phyloP scores from a whole-genome alignment of 2,797 vertebrate genomes.

The Gadopsis marmoratus region DNA sequence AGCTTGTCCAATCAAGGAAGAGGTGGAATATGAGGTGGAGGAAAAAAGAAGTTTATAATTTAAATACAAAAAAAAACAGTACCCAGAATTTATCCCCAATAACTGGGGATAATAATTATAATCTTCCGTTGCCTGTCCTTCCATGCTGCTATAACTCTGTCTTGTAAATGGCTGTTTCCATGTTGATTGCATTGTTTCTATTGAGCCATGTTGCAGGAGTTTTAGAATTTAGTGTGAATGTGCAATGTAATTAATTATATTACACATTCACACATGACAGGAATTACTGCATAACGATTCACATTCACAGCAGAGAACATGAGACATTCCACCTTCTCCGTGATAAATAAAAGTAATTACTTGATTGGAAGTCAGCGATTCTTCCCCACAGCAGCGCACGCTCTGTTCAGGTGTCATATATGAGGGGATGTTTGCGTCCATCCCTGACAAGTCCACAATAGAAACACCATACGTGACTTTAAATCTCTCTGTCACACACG shows the following conservation, averaged over 20 bases:
- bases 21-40: conserved; percentile 43
- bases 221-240: conserved; percentile 17
- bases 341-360: conserved; percentile 47
- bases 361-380: conserved; percentile 24
- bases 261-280: too few relatives aligned
- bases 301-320: conserved; percentile 22
- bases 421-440: conserved; percentile 14
- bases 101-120: conserved; percentile 41
- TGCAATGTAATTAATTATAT: conserved; percentile 10
- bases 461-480: conserved; percentile 39
- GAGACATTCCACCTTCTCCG: conserved; percentile 17
- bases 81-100: conserved; percentile 15
- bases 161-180: conserved; percentile 52
- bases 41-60: conserved; percentile 28
- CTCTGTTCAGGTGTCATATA: conserved; percentile 4
- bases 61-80: conserved; percentile 28
- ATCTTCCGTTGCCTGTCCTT: conserved; percentile 36
- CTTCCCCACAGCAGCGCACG: conserved; percentile 4
- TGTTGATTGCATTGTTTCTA: conserved; percentile 50
- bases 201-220: conserved; percentile 12
- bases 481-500: conserved; percentile 34
- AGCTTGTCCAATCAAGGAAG: conserved; percentile 56
- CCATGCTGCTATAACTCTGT: conserved; percentile 23
- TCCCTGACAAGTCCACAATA: not conserved
- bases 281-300: not conserved